Base-by-base conservation (phyloP, 2,888 invertebrate genomes). In the Pachycephus smyrnensis region DNA sequence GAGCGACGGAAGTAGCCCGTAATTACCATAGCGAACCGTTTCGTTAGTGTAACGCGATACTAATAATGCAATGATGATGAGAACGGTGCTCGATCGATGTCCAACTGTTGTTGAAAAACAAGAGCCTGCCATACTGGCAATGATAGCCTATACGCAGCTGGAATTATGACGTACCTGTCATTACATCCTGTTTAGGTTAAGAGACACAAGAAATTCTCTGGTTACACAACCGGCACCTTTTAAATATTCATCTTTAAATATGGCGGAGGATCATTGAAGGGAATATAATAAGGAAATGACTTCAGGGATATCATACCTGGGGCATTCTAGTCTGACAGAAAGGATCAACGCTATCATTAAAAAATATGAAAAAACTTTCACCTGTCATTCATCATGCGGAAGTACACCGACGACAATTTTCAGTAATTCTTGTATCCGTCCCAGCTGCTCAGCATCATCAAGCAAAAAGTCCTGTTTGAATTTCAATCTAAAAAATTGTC, bases 341-440 rank as follows among this genome's bases (percentile, higher is more conserved):
- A 86, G 88, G 78, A 89, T 90, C 84, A 86, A 87, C 77, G 84
- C 84, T 77, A 88, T 90, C 79, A 88, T 90, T 84, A 84, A 83
- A 12, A 85, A 82, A 82, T 89, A 89, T 85, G 85, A 87, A 76
- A 55, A 68, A 30, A 31, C n/a, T 30, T 76, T n/a, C 31, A 40
- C 73, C 15, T 30, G 31, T 75, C 35, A 40, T 9, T 35, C 73
- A 55, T 12, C 71, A 23, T 33, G 23, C 30, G 40, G 6, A 12
- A 23, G 12, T 35, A n/a, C 69, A n/a, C 36, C 75, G 23, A 71
- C 35, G 32, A 78, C 33, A 76, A 76, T 78, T 40, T 69, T 15
- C 78, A 78, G 73, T 68, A 76, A 69, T 68, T 75, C 78, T n/a
- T 78, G 73, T 73, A 55, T 78, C 2, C 76, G 68, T 33, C 4